A percentile compares a stretch with the other conserved stretches of the same genome.
Evolutionary conservation across 2,113 vertebrate genomes (phyloP).

Genomic region (Gadus chalcogrammus): DNA sequence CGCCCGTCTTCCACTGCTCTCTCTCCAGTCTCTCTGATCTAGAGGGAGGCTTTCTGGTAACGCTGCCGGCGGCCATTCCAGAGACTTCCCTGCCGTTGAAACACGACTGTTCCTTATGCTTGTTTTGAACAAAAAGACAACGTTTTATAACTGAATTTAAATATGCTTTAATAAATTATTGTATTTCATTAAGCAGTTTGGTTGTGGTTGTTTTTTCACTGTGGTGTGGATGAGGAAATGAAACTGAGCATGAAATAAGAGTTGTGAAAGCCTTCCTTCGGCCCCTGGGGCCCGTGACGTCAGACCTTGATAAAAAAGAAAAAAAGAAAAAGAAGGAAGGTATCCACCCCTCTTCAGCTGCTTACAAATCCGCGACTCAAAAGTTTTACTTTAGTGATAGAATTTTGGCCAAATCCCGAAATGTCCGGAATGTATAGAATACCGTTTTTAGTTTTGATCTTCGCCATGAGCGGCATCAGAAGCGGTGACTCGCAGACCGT

Average conservation of each 20-base stretch:
- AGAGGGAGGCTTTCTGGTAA: constrained; percentile 58
- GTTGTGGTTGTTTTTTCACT: constrained; percentile 13
- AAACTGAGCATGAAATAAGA: no score
- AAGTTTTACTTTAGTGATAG: not conserved
- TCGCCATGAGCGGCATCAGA: not conserved
- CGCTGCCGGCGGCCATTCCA: constrained; percentile 84
- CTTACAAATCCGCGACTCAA: not conserved
- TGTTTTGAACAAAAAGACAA: constrained; percentile 69
- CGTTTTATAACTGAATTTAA: constrained; percentile 90
- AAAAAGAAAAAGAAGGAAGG: not conserved
- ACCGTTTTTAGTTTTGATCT: not conserved
- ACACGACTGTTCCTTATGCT: constrained; percentile 69
- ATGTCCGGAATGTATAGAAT: constrained; percentile 36
- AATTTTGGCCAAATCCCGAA: not conserved
- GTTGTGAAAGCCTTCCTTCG: no score
- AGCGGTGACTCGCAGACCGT: constrained; percentile 35
- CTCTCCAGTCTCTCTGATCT: constrained; percentile 47
- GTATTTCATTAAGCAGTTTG: constrained; percentile 64
- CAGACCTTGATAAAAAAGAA: no score
- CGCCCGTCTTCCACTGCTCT: constrained; percentile 56
- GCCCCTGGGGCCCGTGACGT: not conserved
- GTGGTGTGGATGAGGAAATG: not conserved
- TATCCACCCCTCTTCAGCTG: constrained; percentile 26
- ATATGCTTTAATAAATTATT: constrained; percentile 93
- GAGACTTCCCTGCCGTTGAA: constrained; percentile 49